Percentiles rank a stretch among this genome's conserved stretches.
Evolutionary conservation across 2,888 invertebrate species (phyloP).

Genomic region (Neuroscelio doddi): DNA sequence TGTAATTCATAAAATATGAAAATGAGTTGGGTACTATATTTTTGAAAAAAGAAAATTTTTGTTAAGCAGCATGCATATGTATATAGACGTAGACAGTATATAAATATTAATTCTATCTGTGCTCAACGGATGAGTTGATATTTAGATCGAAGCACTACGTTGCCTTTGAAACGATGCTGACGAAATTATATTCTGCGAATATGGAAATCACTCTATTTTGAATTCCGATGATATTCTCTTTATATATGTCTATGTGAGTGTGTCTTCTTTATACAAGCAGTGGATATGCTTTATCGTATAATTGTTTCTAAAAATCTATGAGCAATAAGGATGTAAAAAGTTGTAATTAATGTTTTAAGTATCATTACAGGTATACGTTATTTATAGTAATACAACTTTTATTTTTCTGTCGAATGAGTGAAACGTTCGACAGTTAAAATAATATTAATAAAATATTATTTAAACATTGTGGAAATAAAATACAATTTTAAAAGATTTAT

Average conservation of each 20-base stretch:
- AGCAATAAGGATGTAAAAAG: too few relatives aligned
- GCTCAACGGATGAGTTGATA: conserved; percentile 47
- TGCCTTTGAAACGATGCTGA: conserved; percentile 46
- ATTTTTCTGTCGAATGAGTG: too few relatives aligned
- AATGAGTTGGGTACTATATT: too few relatives aligned
- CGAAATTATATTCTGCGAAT: conserved; percentile 47
- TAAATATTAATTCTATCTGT: conserved; percentile 49
- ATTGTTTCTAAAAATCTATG: conserved; percentile 37
- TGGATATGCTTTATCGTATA: conserved; percentile 38
- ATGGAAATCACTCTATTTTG: conserved; percentile 48
- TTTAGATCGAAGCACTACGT: conserved; percentile 47
- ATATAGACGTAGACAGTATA: conserved; percentile 39
- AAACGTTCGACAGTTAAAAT: too few relatives aligned
- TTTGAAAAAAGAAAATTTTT: too few relatives aligned
- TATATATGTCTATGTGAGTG: conserved; percentile 36
- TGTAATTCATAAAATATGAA: too few relatives aligned
- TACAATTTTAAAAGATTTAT: too few relatives aligned
- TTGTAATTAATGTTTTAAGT: too few relatives aligned
- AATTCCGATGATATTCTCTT: conserved; percentile 47
- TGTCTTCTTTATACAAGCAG: conserved; percentile 40
- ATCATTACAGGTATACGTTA: too few relatives aligned
- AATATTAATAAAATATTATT: too few relatives aligned
- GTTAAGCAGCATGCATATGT: conserved; percentile 37
- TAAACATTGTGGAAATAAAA: too few relatives aligned
- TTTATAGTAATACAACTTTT: too few relatives aligned